Conservation (phyloP, 2,888 invertebrate genomes). For the Brenthis ino region DNA sequence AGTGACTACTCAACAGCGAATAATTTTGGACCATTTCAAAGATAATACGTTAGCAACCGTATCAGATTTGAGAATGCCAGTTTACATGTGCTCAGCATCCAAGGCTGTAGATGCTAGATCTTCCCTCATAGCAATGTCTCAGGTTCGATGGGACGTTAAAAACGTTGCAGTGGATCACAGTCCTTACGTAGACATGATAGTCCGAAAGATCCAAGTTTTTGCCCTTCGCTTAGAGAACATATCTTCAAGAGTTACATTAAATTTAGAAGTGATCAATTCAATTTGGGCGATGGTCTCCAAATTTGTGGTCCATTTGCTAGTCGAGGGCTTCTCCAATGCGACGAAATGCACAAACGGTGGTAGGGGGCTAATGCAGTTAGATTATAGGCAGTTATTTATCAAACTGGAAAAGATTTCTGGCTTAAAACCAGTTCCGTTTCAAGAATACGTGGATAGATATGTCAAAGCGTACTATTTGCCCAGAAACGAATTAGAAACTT, state of each 20-base stretch:
- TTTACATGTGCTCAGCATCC: conserved; percentile 93
- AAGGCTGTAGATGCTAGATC: conserved; percentile 89
- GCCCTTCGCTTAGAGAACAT: conserved; percentile 90
- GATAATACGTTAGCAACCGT: conserved; percentile 88
- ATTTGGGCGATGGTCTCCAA: conserved; percentile 95
- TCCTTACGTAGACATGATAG: conserved; percentile 90
- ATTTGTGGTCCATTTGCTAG: conserved; percentile 92
- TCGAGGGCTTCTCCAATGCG: conserved; percentile 95
- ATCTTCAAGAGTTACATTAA: conserved; percentile 86
- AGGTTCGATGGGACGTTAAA: conserved; percentile 97
- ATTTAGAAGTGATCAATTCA: conserved; percentile 85
- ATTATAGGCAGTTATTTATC: conserved; percentile 96
- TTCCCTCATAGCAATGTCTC: conserved; percentile 92
- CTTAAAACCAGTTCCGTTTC: conserved; percentile 92
- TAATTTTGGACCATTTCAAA: conserved; percentile 87
- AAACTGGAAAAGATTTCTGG: conserved; percentile 94
- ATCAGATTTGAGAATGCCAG: conserved; percentile 89
- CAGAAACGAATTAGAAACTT: conserved; percentile 92
- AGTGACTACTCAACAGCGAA: conserved; percentile 86
- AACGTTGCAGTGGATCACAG: conserved; percentile 98
- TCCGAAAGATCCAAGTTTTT: conserved; percentile 89
- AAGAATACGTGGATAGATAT: conserved; percentile 95
- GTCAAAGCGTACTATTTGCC: conserved; percentile 98
- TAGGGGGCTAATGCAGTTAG: conserved; percentile 97
- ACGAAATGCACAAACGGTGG: conserved; percentile 98